Conservation (phyloP, 2,888 invertebrate species). For the Cremastinae sp. region DNA sequence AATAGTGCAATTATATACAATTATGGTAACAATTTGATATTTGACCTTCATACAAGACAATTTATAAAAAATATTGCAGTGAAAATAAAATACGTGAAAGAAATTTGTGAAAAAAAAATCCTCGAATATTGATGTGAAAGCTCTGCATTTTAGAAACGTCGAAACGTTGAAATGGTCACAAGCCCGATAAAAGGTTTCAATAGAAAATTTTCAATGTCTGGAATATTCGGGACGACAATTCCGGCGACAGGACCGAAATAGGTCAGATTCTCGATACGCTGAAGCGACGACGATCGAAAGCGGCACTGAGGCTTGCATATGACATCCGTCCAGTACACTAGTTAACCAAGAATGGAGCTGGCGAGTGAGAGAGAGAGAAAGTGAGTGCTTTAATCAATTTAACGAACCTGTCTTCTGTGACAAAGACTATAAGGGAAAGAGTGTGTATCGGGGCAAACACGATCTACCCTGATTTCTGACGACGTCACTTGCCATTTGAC, state of each 20-base stretch:
- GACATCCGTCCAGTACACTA: background rate
- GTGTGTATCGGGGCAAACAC: background rate
- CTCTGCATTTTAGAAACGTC: too few species aligned
- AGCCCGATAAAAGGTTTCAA: too few species aligned
- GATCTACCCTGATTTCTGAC: background rate
- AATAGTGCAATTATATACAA: too few species aligned
- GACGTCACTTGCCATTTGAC: background rate
- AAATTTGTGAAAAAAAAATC: too few species aligned
- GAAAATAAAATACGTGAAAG: too few species aligned
- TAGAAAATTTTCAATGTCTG: too few species aligned
- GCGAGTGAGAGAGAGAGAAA: background rate
- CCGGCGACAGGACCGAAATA: background rate
- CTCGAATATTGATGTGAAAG: too few species aligned
- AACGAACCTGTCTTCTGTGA: slow-evolving; percentile 10
- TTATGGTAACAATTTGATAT: too few species aligned
- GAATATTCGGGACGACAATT: background rate
- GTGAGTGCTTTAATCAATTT: slow-evolving; percentile 13
- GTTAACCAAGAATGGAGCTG: background rate
- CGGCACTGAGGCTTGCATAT: slow-evolving; percentile 4
- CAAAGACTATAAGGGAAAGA: slow-evolving; percentile 13
- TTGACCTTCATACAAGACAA: too few species aligned
- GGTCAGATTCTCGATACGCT: background rate
- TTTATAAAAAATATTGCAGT: too few species aligned
- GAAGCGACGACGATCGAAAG: slow-evolving; percentile 3
- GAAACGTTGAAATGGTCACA: too few species aligned